These are phyloP conservation scores for Globodera ellingtonae DNA, from an alignment of 1,140 invertebrate species.

Conservation along the genomic window DNA sequence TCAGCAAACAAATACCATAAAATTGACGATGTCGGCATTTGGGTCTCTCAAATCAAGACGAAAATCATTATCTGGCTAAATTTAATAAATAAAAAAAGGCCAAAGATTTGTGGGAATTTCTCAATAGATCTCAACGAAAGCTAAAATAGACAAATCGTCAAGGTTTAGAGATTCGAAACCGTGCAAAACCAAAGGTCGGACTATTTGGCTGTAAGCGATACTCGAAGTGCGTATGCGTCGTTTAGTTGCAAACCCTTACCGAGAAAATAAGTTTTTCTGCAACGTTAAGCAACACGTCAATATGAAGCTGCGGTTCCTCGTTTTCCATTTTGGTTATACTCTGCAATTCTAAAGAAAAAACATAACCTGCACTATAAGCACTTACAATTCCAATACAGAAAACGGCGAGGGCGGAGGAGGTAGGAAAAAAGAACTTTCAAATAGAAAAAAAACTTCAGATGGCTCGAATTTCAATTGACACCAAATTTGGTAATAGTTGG, in stretches of 20 bases:
- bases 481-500: no score
- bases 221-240: no score
- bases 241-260: neutral
- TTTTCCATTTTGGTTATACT: neutral
- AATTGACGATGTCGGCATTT: constrained; percentile 24
- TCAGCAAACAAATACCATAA: constrained; percentile 12
- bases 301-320: constrained; percentile 12
- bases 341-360: neutral
- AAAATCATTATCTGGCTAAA: constrained; percentile 28
- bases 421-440: no score
- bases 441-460: no score
- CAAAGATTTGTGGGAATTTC: neutral
- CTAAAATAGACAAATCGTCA: no score
- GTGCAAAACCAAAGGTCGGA: no score
- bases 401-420: no score
- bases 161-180: no score
- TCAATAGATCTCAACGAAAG: no score
- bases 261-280: constrained; percentile 24
- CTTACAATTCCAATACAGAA: neutral
- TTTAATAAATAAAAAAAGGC: neutral
- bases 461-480: no score
- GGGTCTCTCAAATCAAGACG: constrained; percentile 20
- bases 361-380: neutral
- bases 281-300: constrained; percentile 27
- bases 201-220: no score